phyloP scores from a whole-genome alignment of 1,140 invertebrate genomes.

The Ceratosolen solmsi region DNA sequence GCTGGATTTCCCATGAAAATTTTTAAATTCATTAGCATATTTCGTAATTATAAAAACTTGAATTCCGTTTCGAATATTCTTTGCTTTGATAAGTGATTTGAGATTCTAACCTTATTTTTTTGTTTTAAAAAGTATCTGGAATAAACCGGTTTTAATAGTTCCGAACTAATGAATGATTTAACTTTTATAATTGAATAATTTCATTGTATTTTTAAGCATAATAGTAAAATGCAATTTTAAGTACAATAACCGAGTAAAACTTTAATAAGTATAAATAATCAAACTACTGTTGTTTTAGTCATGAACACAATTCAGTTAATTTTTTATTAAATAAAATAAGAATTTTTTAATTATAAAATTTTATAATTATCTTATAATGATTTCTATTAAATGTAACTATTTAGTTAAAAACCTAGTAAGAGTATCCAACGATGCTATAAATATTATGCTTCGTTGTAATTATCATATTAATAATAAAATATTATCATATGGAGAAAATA shows the following conservation, averaged over 20 bases:
- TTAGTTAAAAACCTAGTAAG: neutral
- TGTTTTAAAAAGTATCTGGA: too few relatives aligned
- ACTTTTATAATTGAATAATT: neutral
- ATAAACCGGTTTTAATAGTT: too few relatives aligned
- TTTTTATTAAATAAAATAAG: neutral
- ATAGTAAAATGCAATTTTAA: neutral
- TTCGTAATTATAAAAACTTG: conserved; percentile 34
- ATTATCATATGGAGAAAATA: conserved; percentile 70
- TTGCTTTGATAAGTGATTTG: neutral
- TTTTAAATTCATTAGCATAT: conserved; percentile 41
- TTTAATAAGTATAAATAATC: too few relatives aligned
- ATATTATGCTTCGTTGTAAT: neutral
- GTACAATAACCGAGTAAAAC: too few relatives aligned
- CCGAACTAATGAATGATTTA: neutral
- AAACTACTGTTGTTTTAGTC: neutral
- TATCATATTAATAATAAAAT: neutral
- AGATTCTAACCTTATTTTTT: conserved; percentile 16
- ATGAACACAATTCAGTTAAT: too few relatives aligned
- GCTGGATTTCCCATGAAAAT: conserved; percentile 24
- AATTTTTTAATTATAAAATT: neutral
- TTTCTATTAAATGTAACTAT: neutral
- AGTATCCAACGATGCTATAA: neutral
- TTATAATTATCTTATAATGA: neutral
- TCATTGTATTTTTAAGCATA: neutral
- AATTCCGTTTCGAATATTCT: neutral